phyloP scores from a whole-genome alignment of 2,888 invertebrate species.

The Acanthosoma haemorrhoidale region DNA sequence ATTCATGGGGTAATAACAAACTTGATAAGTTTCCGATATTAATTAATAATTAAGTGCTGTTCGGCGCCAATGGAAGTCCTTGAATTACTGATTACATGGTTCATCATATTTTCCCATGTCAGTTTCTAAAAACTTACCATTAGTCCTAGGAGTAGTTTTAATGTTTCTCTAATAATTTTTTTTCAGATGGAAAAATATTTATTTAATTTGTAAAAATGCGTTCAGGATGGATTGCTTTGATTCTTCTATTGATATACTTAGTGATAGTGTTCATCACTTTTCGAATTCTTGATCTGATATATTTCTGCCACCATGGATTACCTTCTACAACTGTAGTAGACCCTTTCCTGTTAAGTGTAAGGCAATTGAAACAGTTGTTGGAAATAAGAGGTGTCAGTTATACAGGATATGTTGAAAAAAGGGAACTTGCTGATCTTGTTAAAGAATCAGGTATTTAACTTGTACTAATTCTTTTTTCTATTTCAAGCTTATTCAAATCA shows the following conservation, averaged over 20 bases:
- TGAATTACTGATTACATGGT: constrained; percentile 13
- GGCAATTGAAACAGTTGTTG: constrained; percentile 43
- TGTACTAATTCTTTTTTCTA: no score
- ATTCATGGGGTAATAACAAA: constrained; percentile 7
- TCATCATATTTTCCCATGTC: not conserved
- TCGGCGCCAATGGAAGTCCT: not conserved
- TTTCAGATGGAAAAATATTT: constrained; percentile 24
- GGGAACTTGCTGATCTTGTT: constrained; percentile 43
- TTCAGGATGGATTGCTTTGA: constrained; percentile 41
- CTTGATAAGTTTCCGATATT: not conserved
- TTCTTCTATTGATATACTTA: constrained; percentile 42
- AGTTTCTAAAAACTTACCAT: not conserved
- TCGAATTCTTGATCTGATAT: constrained; percentile 42
- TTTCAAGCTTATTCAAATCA: no score
- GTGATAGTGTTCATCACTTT: constrained; percentile 42
- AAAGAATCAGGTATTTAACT: constrained; percentile 41
- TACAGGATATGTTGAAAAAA: constrained; percentile 43
- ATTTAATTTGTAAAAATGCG: constrained; percentile 38
- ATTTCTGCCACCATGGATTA: constrained; percentile 43
- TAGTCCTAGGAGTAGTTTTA: not conserved
- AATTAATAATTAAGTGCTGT: no score
- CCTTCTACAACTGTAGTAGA: constrained; percentile 42
- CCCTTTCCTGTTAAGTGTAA: constrained; percentile 42
- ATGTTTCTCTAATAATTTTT: not conserved
- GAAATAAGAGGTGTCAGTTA: constrained; percentile 44